A percentile compares a stretch with the other conserved stretches of the same genome.
phyloP scores from a whole-genome alignment of 2,797 vertebrate genomes.

The Oreonectes daqikongensis region DNA sequence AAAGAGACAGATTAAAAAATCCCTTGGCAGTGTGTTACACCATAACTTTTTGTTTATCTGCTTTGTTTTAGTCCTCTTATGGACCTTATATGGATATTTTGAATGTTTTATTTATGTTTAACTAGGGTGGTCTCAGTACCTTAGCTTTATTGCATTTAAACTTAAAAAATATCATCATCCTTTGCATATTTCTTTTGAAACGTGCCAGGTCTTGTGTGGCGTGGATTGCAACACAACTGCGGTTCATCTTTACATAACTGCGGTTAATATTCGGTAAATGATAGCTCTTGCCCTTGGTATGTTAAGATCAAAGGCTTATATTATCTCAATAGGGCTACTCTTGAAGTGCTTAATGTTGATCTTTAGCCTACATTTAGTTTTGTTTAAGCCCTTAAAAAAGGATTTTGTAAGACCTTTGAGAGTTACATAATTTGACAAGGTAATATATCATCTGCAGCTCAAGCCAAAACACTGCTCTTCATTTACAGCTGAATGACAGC shows the following conservation, averaged over 20 bases:
- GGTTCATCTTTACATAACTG: slow-evolving; percentile 28
- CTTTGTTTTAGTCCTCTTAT: neutral
- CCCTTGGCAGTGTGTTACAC: slow-evolving; percentile 16
- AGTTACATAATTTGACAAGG: slow-evolving; percentile 5
- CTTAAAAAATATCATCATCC: slow-evolving; percentile 1
- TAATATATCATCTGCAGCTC: slow-evolving; percentile 22
- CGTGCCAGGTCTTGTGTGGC: slow-evolving; percentile 31
- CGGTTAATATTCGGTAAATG: slow-evolving; percentile 34
- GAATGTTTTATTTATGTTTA: neutral
- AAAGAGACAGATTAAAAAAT: neutral
- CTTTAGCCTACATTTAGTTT: slow-evolving; percentile 16
- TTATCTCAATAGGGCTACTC: slow-evolving; percentile 9
- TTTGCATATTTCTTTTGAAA: neutral
- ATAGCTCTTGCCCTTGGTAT: slow-evolving; percentile 31
- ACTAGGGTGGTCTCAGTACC: neutral
- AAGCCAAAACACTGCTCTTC: slow-evolving; percentile 21
- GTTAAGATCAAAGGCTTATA: slow-evolving; percentile 35
- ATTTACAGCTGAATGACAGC: slow-evolving; percentile 13
- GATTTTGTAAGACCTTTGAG: slow-evolving; percentile 8
- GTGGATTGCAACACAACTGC: slow-evolving; percentile 27
- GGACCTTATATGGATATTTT: neutral
- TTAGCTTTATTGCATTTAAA: neutral
- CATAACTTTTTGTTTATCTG: neutral
- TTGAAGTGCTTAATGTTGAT: slow-evolving; percentile 18
- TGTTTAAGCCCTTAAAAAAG: neutral